Evolutionary conservation across 2,113 vertebrate genomes (phyloP).

Genomic region (Rhineura floridana): DNA sequence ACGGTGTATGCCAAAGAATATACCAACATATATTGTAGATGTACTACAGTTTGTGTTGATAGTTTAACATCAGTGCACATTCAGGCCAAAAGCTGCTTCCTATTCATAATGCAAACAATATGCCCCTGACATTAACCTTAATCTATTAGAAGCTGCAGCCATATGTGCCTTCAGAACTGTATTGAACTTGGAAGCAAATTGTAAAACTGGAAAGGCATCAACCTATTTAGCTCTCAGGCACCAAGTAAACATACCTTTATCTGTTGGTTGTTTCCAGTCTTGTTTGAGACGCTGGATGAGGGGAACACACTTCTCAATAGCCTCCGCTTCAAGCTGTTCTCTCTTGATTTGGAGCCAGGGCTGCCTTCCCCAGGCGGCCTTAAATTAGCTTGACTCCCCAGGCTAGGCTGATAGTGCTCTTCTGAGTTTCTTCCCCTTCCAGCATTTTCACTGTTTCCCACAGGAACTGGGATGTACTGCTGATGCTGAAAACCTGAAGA

Average conservation of each 20-base stretch:
- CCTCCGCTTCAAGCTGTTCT: constrained; percentile 77
- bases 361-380: constrained; percentile 77
- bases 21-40: background rate
- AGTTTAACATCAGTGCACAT: background rate
- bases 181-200: constrained; percentile 8
- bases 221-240: rapidly evolving
- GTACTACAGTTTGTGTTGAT: background rate
- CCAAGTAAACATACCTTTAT: constrained; percentile 71
- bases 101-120: background rate
- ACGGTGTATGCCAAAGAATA: background rate
- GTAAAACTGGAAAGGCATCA: constrained; percentile 17
- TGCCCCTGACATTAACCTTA: constrained; percentile 32
- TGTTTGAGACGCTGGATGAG: constrained; percentile 56
- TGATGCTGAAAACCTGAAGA: constrained; percentile 58
- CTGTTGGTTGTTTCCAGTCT: constrained; percentile 59
- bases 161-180: background rate
- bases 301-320: constrained; percentile 76
- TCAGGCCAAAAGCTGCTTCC: background rate
- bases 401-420: constrained; percentile 83
- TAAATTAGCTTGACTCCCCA: constrained; percentile 73
- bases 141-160: constrained; percentile 9
- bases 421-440: constrained; percentile 70
- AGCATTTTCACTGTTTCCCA: constrained; percentile 66
- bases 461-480: background rate
- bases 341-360: constrained; percentile 72